Percentiles rank a stretch among this genome's conserved stretches.
Evolutionary conservation across 2,797 vertebrate species (phyloP).

Genomic region (Glossophaga mutica): DNA sequence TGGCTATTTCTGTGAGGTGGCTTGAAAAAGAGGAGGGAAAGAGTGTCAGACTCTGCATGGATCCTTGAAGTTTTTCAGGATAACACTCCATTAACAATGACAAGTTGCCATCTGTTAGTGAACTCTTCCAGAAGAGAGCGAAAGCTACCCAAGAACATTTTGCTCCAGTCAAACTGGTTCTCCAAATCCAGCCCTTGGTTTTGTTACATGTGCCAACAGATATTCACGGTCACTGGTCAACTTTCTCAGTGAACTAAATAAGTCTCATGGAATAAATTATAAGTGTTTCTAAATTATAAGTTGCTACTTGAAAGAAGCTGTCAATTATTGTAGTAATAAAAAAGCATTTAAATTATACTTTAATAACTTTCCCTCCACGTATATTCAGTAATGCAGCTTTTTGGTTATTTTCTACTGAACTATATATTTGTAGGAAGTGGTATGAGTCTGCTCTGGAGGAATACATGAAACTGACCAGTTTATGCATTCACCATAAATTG

Average conservation of each 20-base stretch:
- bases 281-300: constrained; percentile 48
- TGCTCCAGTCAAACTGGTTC: constrained; percentile 63
- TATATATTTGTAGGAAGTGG: not conserved
- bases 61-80: constrained; percentile 71
- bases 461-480: constrained; percentile 31
- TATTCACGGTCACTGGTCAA: not conserved
- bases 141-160: constrained; percentile 70
- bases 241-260: constrained; percentile 56
- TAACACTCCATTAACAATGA: constrained; percentile 77
- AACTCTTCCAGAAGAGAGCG: constrained; percentile 76
- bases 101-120: constrained; percentile 80
- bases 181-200: constrained; percentile 44
- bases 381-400: not conserved
- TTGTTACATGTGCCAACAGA: constrained; percentile 49
- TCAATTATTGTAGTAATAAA: constrained; percentile 49
- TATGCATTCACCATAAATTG: constrained; percentile 49
- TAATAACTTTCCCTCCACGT: not conserved
- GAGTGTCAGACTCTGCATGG: constrained; percentile 69
- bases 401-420: not conserved
- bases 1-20: constrained; percentile 76
- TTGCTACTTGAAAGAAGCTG: constrained; percentile 35
- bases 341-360: constrained; percentile 35
- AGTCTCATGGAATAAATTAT: constrained; percentile 32
- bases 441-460: not conserved
- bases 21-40: constrained; percentile 72